Base-by-base conservation (phyloP, 2,113 vertebrate genomes). In the Xiphophorus hellerii region DNA sequence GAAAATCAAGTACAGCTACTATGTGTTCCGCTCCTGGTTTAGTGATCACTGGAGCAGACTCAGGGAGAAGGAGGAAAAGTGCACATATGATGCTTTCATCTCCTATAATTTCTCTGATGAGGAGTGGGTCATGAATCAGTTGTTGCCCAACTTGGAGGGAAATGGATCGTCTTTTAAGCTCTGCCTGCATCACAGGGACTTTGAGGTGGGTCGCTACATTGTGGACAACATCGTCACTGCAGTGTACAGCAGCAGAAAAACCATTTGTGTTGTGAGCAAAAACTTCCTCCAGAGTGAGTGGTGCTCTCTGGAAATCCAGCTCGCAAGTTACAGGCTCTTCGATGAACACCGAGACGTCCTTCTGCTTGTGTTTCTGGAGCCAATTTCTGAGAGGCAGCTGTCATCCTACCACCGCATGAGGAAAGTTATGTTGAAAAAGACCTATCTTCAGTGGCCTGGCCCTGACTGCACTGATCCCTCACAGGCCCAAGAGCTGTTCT, bases 161-260 rank as follows among this genome's bases (percentile, higher is more conserved):
- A 42, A 91, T 2, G 82, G 75, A 1, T 86, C 94, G 0, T 80
- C 77, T 0, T 94, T 96, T 62, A 93, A 93, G 33, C 96, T 98
- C 28, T 98, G 96, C 76, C 92, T 97, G 2, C 96, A 97, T 80
- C 96, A 98, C 81, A 88, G 95, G 2, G 96, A 98, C 81, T 98
- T 98, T 76, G 91, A 95, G 29, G 93, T 91, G 0, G 96, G 96
- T 5, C 89, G 91, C 0, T 75, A 95, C 72, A 96, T 98, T 17
- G 89, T 98, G 17, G 96, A 97, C 88, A 95, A 97, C 84, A 98
- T 98, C 0, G 96, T 97, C 69, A 91, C 95, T 0, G 94, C 95
- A 12, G 94, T 97, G 25, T 96, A 97, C 73, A 90, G 89, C 74
- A 97, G 96, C 73, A 91, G 94, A 3, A 97, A 96, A 83, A 98